Conservation (phyloP, 2,888 invertebrate species). For the Drosophila limbata region DNA sequence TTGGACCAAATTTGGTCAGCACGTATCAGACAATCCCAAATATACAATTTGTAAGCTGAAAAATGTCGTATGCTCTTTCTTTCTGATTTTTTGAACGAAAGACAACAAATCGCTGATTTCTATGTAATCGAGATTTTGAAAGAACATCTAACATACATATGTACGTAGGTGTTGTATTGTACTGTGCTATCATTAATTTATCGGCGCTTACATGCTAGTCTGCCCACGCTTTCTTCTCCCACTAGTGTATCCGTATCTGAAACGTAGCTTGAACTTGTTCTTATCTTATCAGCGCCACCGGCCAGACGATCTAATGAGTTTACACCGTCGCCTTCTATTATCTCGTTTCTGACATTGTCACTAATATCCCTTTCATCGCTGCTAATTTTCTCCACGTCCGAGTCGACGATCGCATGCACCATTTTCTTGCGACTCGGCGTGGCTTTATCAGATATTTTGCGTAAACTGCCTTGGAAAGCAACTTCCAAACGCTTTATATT, state of each 20-base stretch:
- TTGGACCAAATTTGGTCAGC: too few relatives aligned
- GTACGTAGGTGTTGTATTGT: not conserved
- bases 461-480: slow-evolving; percentile 41
- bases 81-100: too few relatives aligned
- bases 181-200: not conserved
- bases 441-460: not conserved
- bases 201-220: slow-evolving; percentile 47
- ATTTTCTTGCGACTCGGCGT: slow-evolving; percentile 30
- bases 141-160: too few relatives aligned
- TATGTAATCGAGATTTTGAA: too few relatives aligned
- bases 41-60: too few relatives aligned
- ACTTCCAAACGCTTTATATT: slow-evolving; percentile 65
- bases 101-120: too few relatives aligned
- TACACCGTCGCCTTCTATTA: slow-evolving; percentile 6
- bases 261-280: slow-evolving; percentile 39
- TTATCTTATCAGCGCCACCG: slow-evolving; percentile 59
- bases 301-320: slow-evolving; percentile 38
- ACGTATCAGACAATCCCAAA: too few relatives aligned
- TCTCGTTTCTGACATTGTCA: not conserved
- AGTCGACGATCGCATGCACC: slow-evolving; percentile 19
- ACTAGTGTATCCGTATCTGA: slow-evolving; percentile 68
- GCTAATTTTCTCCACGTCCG: slow-evolving; percentile 24
- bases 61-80: too few relatives aligned
- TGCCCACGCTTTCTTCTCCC: slow-evolving; percentile 42
- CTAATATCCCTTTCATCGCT: slow-evolving; percentile 8